These are phyloP conservation scores for Hyles euphorbiae DNA, from an alignment of 1,140 invertebrate genomes.

Conservation along the genomic window DNA sequence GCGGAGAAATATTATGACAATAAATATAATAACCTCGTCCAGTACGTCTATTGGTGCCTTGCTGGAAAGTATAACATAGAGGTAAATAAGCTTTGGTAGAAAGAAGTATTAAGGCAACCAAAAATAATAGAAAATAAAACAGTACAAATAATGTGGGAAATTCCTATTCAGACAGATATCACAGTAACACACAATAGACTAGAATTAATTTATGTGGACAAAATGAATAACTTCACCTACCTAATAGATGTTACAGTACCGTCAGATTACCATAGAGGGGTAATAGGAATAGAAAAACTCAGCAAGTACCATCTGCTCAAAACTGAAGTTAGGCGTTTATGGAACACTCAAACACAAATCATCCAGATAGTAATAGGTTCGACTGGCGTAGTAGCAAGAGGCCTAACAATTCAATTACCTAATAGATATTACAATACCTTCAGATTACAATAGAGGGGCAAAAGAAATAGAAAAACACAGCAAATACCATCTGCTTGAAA, in stretches of 20 bases:
- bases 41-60: no score
- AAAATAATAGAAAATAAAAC: conserved; percentile 14
- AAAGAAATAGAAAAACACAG: conserved; percentile 16
- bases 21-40: no score
- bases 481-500: conserved; percentile 18
- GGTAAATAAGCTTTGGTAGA: no score
- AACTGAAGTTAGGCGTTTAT: conserved; percentile 9
- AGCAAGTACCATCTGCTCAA: conserved; percentile 19
- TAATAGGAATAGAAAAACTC: conserved; percentile 12
- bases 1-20: no score
- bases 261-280: no score
- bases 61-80: no score
- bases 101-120: conserved; percentile 4
- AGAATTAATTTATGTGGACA: conserved; percentile 14
- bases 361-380: conserved; percentile 16
- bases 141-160: conserved; percentile 17
- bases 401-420: no score
- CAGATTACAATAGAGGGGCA: no score
- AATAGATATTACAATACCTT: neutral
- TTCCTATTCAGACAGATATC: conserved; percentile 14
- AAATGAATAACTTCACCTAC: conserved; percentile 9
- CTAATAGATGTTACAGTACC: neutral
- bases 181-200: conserved; percentile 19
- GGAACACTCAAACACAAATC: conserved; percentile 9
- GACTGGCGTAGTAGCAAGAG: conserved; percentile 8